Percentiles rank a stretch among this genome's conserved stretches.
These are phyloP conservation scores for Vidua macroura DNA, from an alignment of 2,113 vertebrate genomes.

Conservation along the genomic window DNA sequence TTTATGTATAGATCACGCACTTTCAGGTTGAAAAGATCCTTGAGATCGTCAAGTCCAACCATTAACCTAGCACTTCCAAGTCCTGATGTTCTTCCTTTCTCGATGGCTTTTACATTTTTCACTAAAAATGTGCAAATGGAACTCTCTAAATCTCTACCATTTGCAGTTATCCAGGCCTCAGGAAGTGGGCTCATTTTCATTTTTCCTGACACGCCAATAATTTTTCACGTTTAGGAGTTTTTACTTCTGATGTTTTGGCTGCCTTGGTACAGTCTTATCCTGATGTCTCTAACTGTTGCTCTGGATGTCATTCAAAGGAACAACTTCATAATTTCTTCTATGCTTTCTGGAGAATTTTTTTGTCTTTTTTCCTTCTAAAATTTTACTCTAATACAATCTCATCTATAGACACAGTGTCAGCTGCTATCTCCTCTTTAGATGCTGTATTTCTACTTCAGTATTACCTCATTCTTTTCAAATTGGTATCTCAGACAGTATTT, in stretches of 20 bases:
- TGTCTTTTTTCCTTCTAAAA: neutral
- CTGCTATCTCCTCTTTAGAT: neutral
- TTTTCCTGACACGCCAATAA: neutral
- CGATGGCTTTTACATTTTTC: neutral
- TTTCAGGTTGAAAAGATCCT: neutral
- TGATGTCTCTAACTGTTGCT: neutral
- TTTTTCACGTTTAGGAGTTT: neutral
- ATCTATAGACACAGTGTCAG: neutral
- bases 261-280: neutral
- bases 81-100: neutral
- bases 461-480: neutral
- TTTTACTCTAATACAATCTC: neutral
- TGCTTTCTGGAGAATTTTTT: neutral
- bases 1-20: neutral
- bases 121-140: neutral
- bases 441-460: neutral
- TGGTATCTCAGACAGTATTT: neutral
- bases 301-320: neutral
- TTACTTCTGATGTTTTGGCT: neutral
- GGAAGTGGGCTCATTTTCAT: neutral
- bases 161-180: neutral
- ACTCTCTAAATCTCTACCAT: neutral
- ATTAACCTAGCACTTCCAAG: neutral
- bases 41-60: neutral
- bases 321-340: neutral